phyloP scores from a whole-genome alignment of 2,113 vertebrate species.

The Phrynosoma blainvillii region DNA sequence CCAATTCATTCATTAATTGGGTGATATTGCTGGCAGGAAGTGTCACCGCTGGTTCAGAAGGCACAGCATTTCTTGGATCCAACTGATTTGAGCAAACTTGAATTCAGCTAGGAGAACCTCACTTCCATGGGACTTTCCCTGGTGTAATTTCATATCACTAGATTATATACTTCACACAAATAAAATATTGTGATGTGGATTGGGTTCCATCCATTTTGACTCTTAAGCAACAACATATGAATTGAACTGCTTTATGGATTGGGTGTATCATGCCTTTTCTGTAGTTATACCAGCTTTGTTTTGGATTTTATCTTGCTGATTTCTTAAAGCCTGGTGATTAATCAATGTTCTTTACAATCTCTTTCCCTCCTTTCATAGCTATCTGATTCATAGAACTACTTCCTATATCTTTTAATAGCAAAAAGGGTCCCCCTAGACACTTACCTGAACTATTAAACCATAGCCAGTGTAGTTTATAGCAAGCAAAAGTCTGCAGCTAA shows the following conservation, averaged over 20 bases:
- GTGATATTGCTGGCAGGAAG: background rate
- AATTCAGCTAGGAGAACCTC: background rate
- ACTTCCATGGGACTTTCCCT: background rate
- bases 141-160: background rate
- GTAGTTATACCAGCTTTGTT: background rate
- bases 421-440: background rate
- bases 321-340: background rate
- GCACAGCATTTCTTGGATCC: background rate
- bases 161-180: background rate
- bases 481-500: slow-evolving; percentile 49
- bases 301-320: background rate
- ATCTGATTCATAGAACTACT: background rate
- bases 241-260: background rate
- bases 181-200: too few relatives aligned
- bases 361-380: background rate
- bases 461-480: slow-evolving; percentile 37
- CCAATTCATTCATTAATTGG: background rate
- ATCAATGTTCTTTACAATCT: background rate
- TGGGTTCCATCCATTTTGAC: too few relatives aligned
- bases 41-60: background rate
- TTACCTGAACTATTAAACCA: slow-evolving; percentile 18
- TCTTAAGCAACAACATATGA: background rate
- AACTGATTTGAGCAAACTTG: background rate
- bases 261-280: background rate
- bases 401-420: background rate